Conservation (phyloP, 2,113 vertebrate genomes). For the Eretmochelys imbricata region DNA sequence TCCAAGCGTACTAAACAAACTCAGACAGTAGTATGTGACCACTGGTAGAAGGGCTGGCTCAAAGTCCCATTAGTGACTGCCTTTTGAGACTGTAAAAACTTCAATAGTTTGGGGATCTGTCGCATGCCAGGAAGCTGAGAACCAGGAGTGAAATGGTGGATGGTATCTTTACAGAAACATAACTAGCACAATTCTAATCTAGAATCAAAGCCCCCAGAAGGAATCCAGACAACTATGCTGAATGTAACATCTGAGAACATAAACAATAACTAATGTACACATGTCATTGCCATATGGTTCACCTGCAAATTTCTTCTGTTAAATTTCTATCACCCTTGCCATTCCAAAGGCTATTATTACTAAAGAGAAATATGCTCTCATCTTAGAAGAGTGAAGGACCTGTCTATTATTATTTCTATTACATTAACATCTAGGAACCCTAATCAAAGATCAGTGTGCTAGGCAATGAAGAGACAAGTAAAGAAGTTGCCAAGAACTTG, state of each 20-base stretch:
- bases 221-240: neutral
- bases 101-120: neutral
- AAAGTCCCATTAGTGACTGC: neutral
- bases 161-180: neutral
- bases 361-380: neutral
- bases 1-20: neutral
- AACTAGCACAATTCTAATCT: neutral
- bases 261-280: neutral
- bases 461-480: neutral
- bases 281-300: neutral
- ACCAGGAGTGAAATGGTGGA: neutral
- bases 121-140: neutral
- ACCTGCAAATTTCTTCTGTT: neutral
- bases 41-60: neutral
- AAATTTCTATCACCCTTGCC: neutral
- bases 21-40: neutral
- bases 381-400: neutral
- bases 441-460: neutral
- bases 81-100: neutral
- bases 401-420: neutral
- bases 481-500: accelerated
- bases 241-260: neutral
- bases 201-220: neutral
- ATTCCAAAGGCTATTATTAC: neutral
- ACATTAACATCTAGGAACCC: neutral